Base-by-base conservation (phyloP, 2,113 vertebrate genomes). In the Gopherus flavomarginatus region DNA sequence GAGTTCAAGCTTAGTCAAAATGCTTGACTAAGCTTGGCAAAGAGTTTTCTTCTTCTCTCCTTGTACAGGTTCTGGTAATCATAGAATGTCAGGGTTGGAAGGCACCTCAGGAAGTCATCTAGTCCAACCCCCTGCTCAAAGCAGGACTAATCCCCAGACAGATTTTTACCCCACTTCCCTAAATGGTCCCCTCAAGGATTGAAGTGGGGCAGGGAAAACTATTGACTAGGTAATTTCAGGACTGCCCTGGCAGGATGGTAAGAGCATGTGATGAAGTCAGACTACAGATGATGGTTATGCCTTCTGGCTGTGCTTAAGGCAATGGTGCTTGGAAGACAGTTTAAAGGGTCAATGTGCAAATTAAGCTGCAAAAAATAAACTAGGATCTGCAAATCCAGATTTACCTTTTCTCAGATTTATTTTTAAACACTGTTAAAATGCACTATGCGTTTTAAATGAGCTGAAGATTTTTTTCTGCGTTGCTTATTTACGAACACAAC, bases 371-470 rank as follows among this genome's bases (percentile, higher is more conserved):
- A 92, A 96, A 96, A 79, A 14, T 49, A 59, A 86, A 86, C 77
- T 17, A 87, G 93, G 91, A 80, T 14, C 2, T 84, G 91, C 91
- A 78, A 81, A 88, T 92, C 86, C 77, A 90, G 56, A 81, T 95
- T 95, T 95, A 95, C 81, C 47, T 90, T 96, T 49, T 88, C 88
- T 93, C 69, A 35, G 87, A 90, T 96, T 96, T 96, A 97, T 97
- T 98, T 96, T 96, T 96, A 98, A 96, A 94, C 88, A 90, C 79
- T 92, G 91, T 94, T 90, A 97, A 96, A 96, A 97, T 42, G 72
- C 78, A 87, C 56, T 81, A 81, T 24, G 80, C 21, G 49, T 21
- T 92, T 97, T 96, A 95, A 90, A 50, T 81, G 56, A 95, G 84
- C 27, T 53, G 81, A 77, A 35, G 42, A 10, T 86, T 92, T 92